Evolutionary conservation across 2,113 vertebrate genomes (phyloP).

Genomic region (Blennius ocellaris): DNA sequence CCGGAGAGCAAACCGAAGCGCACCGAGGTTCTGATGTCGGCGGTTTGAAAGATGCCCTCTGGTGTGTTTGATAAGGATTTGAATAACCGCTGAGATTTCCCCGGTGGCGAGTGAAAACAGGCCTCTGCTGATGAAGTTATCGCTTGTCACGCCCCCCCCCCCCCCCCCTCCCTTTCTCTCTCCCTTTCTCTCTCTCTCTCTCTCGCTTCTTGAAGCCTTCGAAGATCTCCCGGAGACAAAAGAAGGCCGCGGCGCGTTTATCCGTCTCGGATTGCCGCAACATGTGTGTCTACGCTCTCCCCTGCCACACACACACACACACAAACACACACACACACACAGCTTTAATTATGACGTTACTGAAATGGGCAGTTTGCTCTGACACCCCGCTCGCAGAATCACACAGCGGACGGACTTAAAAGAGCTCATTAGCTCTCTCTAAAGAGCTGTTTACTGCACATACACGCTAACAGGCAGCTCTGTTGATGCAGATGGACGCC

Average conservation of each 20-base stretch:
- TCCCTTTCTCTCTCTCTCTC: slow-evolving; percentile 11
- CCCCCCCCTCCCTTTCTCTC: slow-evolving; percentile 20
- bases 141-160: slow-evolving; percentile 54
- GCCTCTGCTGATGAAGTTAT: slow-evolving; percentile 73
- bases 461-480: slow-evolving; percentile 74
- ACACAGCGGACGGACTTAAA: slow-evolving; percentile 76
- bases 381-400: slow-evolving; percentile 72
- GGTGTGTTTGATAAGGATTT: slow-evolving; percentile 75
- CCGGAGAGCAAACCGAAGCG: background rate
- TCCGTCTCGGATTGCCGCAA: background rate
- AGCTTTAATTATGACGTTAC: slow-evolving; percentile 78
- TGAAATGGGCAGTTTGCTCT: slow-evolving; percentile 75
- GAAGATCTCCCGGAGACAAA: slow-evolving; percentile 10
- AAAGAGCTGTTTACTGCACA: slow-evolving; percentile 78
- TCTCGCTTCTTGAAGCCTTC: slow-evolving; percentile 31
- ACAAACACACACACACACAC: slow-evolving; percentile 2
- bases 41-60: slow-evolving; percentile 61
- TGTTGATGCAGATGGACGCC: slow-evolving; percentile 77
- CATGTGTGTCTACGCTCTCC: slow-evolving; percentile 38
- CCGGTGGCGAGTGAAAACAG: slow-evolving; percentile 60
- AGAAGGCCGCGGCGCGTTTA: no score
- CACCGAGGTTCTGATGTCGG: background rate
- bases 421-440: slow-evolving; percentile 81
- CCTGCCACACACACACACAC: no score
- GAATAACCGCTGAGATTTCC: slow-evolving; percentile 75